phyloP scores from a whole-genome alignment of 1,140 invertebrate genomes.

The Mamestra configurata region DNA sequence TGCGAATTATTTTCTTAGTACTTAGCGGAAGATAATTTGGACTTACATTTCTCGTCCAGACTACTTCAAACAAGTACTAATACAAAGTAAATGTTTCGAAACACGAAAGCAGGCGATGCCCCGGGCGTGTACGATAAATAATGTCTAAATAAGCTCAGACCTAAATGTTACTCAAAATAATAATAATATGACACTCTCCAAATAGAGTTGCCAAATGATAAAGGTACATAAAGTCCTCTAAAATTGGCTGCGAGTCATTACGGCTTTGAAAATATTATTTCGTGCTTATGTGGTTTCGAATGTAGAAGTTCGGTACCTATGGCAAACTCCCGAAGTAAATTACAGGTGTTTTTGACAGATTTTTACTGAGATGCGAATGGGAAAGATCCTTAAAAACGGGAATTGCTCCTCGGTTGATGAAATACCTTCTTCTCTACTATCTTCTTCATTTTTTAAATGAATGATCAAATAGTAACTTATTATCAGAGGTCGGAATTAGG shows the following conservation, averaged over 20 bases:
- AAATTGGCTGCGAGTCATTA: not conserved
- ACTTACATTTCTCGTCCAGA: not conserved
- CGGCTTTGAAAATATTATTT: too few relatives aligned
- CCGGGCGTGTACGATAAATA: constrained; percentile 70
- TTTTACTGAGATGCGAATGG: too few relatives aligned
- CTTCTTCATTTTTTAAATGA: too few relatives aligned
- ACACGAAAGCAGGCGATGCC: constrained; percentile 73
- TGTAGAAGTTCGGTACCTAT: too few relatives aligned
- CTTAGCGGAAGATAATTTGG: constrained; percentile 17
- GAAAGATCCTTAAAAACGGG: too few relatives aligned
- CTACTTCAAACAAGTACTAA: constrained; percentile 17
- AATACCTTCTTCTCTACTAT: too few relatives aligned
- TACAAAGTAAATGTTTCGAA: constrained; percentile 71
- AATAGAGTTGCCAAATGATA: not conserved
- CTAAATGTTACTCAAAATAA: constrained; percentile 73
- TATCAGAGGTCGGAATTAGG: too few relatives aligned
- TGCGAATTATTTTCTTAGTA: constrained; percentile 16
- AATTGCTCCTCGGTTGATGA: too few relatives aligned
- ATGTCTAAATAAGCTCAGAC: constrained; percentile 68
- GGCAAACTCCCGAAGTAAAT: too few relatives aligned
- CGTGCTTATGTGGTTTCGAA: too few relatives aligned
- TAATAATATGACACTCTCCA: constrained; percentile 66
- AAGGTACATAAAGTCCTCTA: not conserved
- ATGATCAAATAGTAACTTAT: too few relatives aligned
- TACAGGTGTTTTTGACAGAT: too few relatives aligned